These are phyloP conservation scores for Andricus curvator DNA, from an alignment of 2,888 invertebrate species.

Conservation along the genomic window DNA sequence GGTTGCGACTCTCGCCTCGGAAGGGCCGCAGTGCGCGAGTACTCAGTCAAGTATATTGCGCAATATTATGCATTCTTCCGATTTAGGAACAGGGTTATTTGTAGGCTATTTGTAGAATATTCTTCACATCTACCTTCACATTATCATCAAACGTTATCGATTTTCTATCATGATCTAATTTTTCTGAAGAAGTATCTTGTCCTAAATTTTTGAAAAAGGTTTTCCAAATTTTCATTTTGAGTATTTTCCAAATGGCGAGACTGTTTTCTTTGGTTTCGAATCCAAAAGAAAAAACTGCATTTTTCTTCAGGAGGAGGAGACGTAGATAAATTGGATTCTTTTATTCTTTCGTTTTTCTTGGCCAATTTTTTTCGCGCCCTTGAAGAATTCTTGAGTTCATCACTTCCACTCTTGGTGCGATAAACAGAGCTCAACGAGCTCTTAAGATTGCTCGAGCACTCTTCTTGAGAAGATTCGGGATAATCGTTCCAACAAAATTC, in stretches of 20 bases:
- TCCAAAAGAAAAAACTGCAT: neutral
- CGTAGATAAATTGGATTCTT: neutral
- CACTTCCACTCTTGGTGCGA: neutral
- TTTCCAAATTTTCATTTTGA: neutral
- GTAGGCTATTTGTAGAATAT: no score
- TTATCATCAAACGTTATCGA: neutral
- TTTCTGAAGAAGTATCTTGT: neutral
- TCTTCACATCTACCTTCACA: neutral
- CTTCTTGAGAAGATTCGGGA: neutral
- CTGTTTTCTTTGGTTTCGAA: neutral
- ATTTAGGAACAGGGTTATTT: no score
- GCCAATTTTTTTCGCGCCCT: neutral
- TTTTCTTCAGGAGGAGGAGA: neutral
- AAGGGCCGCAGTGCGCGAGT: neutral
- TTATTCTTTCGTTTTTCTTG: neutral
- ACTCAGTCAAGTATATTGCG: no score
- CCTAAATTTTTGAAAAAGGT: neutral
- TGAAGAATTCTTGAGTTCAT: conserved; percentile 24
- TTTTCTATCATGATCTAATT: neutral
- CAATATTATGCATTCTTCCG: no score
- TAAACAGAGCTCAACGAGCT: neutral
- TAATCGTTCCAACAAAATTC: neutral
- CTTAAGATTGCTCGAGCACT: neutral
- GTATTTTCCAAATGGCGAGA: neutral
- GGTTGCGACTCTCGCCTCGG: neutral